phyloP scores from a whole-genome alignment of 2,888 invertebrate genomes.

The Orthonevra nobilis region DNA sequence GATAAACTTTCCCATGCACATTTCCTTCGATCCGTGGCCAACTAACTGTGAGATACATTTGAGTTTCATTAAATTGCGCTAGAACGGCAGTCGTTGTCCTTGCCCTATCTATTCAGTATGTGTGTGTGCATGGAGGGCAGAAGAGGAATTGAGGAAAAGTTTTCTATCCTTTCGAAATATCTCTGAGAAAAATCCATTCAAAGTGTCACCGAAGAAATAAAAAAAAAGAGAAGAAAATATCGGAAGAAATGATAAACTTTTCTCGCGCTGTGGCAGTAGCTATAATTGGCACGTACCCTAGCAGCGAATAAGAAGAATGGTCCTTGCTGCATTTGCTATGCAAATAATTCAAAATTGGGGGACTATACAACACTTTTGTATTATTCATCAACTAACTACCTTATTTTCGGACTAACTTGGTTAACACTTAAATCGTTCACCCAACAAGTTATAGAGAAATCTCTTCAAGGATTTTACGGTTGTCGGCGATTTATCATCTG shows the following conservation, averaged over 20 bases:
- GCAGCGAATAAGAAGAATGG: conserved; percentile 24
- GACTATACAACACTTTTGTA: too few relatives aligned
- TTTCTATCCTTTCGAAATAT: conserved; percentile 25
- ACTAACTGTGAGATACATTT: conserved; percentile 65
- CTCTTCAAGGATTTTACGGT: too few relatives aligned
- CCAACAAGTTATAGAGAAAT: too few relatives aligned
- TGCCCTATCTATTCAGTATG: too few relatives aligned
- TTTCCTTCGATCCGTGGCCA: conserved; percentile 50
- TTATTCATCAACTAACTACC: too few relatives aligned
- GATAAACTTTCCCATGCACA: conserved; percentile 27
- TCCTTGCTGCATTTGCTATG: conserved; percentile 19
- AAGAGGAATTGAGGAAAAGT: conserved; percentile 21
- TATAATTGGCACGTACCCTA: conserved; percentile 62
- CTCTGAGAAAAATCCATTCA: conserved; percentile 44
- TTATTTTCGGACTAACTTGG: too few relatives aligned
- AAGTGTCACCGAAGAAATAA: conserved; percentile 61
- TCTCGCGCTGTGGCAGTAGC: conserved; percentile 63
- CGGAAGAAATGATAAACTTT: conserved; percentile 70
- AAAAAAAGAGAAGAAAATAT: too few relatives aligned
- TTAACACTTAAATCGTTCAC: too few relatives aligned
- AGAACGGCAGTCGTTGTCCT: not conserved
- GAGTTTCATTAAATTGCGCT: conserved; percentile 63
- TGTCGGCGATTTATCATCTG: too few relatives aligned
- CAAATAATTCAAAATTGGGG: not conserved
- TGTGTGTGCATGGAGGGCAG: not conserved